phyloP scores from a whole-genome alignment of 1,140 invertebrate genomes.

The Coelopa frigida region DNA sequence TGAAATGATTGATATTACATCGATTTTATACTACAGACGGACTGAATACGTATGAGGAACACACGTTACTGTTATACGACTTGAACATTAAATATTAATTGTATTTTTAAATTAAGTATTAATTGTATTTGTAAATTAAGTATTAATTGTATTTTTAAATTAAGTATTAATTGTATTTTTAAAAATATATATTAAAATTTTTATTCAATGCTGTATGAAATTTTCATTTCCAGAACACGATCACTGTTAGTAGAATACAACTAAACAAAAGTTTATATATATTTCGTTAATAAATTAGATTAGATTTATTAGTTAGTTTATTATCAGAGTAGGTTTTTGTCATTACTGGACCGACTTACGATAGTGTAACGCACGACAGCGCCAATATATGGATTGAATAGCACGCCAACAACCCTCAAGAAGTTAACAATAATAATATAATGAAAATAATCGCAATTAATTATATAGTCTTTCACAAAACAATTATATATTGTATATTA shows the following conservation, averaged over 20 bases:
- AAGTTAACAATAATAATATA: conserved; percentile 29
- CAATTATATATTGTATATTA: no score
- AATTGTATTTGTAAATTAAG: not conserved
- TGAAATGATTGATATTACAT: no score
- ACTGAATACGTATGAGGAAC: not conserved
- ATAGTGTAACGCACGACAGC: conserved; percentile 41
- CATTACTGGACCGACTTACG: conserved; percentile 38
- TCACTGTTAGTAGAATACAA: not conserved
- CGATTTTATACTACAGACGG: no score
- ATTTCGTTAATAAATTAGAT: not conserved
- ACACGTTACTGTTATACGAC: not conserved
- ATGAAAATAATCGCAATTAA: conserved; percentile 5
- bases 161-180: not conserved
- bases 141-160: not conserved
- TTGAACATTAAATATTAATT: not conserved
- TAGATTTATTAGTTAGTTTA: not conserved
- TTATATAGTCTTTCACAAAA: no score
- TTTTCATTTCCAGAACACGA: no score
- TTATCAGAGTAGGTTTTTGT: not conserved
- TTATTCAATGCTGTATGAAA: no score
- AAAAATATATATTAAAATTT: not conserved
- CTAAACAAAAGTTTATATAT: not conserved
- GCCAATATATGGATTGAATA: conserved; percentile 43
- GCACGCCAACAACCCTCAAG: conserved; percentile 43
- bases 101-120: not conserved